A percentile compares a stretch with the other conserved stretches of the same genome.
These are phyloP conservation scores for Enteromius thamalakanensis DNA, from an alignment of 2,797 vertebrate species.

Conservation along the genomic window DNA sequence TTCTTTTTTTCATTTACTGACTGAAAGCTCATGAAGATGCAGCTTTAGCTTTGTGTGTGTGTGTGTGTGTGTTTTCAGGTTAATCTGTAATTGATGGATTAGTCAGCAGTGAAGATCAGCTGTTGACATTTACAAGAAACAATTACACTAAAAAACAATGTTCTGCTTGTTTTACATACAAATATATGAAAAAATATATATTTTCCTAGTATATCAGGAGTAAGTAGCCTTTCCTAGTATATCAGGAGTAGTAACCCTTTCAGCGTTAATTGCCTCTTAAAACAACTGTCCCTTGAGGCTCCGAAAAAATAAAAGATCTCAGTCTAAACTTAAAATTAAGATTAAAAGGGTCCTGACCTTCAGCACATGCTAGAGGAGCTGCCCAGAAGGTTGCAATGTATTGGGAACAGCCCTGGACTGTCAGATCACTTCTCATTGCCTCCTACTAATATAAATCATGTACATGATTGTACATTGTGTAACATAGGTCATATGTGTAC, in stretches of 20 bases:
- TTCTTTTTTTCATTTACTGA: neutral
- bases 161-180: neutral
- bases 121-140: conserved; percentile 27
- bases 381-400: neutral
- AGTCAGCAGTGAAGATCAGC: conserved; percentile 34
- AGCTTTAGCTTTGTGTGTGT: neutral
- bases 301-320: neutral
- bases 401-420: neutral
- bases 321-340: neutral
- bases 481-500: neutral
- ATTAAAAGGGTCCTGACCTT: neutral
- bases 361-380: neutral
- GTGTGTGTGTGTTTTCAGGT: conserved; percentile 47
- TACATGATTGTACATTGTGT: neutral
- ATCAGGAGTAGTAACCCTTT: neutral
- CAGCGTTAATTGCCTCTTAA: neutral
- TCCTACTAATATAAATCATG: neutral
- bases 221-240: neutral
- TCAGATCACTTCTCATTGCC: neutral
- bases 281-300: neutral
- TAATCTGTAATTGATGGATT: conserved; percentile 53
- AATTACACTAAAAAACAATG: conserved; percentile 14
- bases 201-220: neutral
- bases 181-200: neutral
- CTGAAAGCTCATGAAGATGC: conserved; percentile 11